phyloP scores from a whole-genome alignment of 2,113 vertebrate genomes.

The Poeciliopsis occidentalis region DNA sequence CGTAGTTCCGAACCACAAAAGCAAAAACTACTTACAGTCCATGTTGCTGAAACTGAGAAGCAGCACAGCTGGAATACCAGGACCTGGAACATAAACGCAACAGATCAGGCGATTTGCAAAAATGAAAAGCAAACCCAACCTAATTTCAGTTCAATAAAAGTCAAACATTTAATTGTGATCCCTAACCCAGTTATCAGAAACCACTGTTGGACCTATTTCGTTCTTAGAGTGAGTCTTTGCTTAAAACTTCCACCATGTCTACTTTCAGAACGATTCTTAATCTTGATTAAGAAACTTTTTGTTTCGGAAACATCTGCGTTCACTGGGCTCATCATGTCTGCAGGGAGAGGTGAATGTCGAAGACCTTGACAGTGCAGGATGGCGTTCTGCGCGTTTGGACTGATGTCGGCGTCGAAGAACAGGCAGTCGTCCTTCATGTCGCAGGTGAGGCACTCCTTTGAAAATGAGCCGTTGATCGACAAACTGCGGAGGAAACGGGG shows the following conservation, averaged over 20 bases:
- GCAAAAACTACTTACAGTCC: constrained; percentile 59
- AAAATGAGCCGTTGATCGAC: constrained; percentile 86
- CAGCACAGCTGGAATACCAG: constrained; percentile 86
- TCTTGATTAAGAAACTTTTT: neutral
- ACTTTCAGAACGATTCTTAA: neutral
- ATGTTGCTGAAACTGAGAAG: constrained; percentile 49
- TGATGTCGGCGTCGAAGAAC: constrained; percentile 88
- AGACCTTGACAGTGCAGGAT: constrained; percentile 91
- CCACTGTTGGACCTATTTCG: too few relatives aligned
- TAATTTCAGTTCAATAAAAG: neutral
- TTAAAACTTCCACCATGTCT: too few relatives aligned
- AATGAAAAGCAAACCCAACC: neutral
- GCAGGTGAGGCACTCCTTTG: constrained; percentile 90
- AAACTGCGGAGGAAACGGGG: constrained; percentile 76
- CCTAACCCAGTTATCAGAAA: neutral
- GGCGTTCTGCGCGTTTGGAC: constrained; percentile 84
- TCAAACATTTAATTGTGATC: neutral
- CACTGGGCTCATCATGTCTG: neutral
- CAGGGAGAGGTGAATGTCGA: neutral
- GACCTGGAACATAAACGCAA: constrained; percentile 76
- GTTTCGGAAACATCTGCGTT: neutral
- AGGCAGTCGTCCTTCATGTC: constrained; percentile 84
- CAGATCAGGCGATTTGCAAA: neutral
- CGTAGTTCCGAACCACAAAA: neutral
- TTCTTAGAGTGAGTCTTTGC: too few relatives aligned